phyloP scores from a whole-genome alignment of 1,140 invertebrate genomes.

The Euwallacea fornicatus region DNA sequence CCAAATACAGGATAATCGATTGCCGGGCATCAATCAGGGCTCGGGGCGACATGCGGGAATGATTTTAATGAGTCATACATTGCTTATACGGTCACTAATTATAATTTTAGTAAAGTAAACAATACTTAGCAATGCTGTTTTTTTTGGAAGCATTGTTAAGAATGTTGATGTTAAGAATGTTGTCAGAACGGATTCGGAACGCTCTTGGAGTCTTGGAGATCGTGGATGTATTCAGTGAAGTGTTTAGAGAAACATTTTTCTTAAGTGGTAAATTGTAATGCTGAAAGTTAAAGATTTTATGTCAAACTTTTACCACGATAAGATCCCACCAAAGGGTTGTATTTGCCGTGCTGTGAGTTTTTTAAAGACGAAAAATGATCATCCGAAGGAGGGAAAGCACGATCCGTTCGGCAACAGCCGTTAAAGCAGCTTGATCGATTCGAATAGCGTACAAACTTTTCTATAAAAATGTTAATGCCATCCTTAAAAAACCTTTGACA shows the following conservation, averaged over 20 bases:
- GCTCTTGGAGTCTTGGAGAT: no score
- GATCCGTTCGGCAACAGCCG: background rate
- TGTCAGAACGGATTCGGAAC: no score
- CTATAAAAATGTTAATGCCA: conserved; percentile 20
- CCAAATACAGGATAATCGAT: conserved; percentile 9
- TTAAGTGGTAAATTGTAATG: no score
- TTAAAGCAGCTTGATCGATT: conserved; percentile 9
- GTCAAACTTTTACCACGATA: no score
- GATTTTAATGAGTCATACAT: background rate
- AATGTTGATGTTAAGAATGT: no score
- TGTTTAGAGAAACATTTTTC: no score
- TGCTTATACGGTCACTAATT: background rate
- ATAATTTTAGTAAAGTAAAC: background rate
- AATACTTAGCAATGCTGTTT: background rate
- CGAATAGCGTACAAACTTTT: conserved; percentile 13
- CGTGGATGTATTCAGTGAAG: no score
- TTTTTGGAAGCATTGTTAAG: no score
- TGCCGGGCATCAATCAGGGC: conserved; percentile 22
- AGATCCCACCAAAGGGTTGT: no score
- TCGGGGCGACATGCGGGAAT: background rate
- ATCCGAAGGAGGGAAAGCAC: background rate
- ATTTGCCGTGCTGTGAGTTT: no score
- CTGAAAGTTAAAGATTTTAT: no score
- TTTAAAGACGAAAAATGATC: no score
- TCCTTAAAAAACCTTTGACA: conserved; percentile 10